Percentiles rank a stretch among this genome's conserved stretches.
These are phyloP conservation scores for Acheta domesticus DNA, from an alignment of 2,888 invertebrate genomes.

Conservation along the genomic window DNA sequence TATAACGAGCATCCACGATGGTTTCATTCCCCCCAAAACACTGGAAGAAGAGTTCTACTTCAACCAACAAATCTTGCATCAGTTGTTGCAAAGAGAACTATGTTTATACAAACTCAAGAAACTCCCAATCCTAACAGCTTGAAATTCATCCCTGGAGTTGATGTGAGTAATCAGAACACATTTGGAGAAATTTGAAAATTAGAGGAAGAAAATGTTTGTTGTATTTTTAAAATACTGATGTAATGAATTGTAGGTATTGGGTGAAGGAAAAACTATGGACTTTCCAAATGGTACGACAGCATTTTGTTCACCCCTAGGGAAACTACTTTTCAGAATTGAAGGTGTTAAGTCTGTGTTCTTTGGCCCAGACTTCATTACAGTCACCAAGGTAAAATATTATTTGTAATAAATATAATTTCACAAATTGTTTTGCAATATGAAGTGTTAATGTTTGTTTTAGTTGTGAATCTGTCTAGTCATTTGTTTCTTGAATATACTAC, in stretches of 20 bases:
- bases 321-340: conserved; percentile 89
- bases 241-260: conserved; percentile 57
- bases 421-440: neutral
- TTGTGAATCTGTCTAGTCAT: no score
- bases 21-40: neutral
- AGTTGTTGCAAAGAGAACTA: conserved; percentile 44
- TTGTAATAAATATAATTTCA: neutral
- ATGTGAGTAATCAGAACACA: conserved; percentile 43
- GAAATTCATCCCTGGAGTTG: conserved; percentile 89
- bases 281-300: conserved; percentile 80
- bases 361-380: conserved; percentile 93
- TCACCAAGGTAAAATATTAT: conserved; percentile 68
- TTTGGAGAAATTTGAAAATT: neutral
- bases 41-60: neutral
- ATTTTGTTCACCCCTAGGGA: conserved; percentile 82
- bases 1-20: neutral
- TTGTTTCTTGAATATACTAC: no score
- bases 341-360: conserved; percentile 95
- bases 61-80: neutral
- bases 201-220: neutral
- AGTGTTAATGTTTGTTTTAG: no score
- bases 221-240: neutral
- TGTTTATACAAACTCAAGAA: conserved; percentile 99
- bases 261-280: conserved; percentile 82
- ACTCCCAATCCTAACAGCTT: conserved; percentile 98